Evolutionary conservation across 2,113 vertebrate species (phyloP).

Genomic region (Lontra canadensis): DNA sequence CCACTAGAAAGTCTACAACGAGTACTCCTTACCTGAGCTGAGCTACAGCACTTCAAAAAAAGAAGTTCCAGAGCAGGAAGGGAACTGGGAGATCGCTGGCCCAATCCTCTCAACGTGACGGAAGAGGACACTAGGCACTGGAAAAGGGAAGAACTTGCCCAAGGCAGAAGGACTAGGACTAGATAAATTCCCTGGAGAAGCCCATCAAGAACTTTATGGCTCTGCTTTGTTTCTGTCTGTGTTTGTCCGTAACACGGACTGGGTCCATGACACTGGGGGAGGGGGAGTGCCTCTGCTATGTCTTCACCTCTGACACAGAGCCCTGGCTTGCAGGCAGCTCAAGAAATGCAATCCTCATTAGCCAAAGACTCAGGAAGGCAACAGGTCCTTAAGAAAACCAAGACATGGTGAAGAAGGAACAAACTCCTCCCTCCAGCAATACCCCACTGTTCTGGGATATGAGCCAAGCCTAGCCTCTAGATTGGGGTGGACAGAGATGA

Average conservation of each 20-base stretch:
- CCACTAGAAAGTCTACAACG: background rate
- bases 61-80: background rate
- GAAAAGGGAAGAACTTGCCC: background rate
- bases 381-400: constrained; percentile 43
- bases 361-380: background rate
- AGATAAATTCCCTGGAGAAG: background rate
- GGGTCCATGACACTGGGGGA: background rate
- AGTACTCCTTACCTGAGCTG: background rate
- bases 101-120: background rate
- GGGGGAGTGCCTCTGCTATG: background rate
- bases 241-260: background rate
- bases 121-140: background rate
- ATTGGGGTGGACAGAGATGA: background rate
- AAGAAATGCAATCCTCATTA: constrained; percentile 10
- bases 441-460: constrained; percentile 46
- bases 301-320: constrained; percentile 2
- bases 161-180: background rate
- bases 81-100: background rate
- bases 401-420: constrained; percentile 36
- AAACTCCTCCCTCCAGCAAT: constrained; percentile 20
- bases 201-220: background rate
- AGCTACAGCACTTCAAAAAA: background rate
- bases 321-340: background rate
- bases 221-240: background rate
- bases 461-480: constrained; percentile 21